phyloP scores from a whole-genome alignment of 2,888 invertebrate species.

The Notodonta ziczac region DNA sequence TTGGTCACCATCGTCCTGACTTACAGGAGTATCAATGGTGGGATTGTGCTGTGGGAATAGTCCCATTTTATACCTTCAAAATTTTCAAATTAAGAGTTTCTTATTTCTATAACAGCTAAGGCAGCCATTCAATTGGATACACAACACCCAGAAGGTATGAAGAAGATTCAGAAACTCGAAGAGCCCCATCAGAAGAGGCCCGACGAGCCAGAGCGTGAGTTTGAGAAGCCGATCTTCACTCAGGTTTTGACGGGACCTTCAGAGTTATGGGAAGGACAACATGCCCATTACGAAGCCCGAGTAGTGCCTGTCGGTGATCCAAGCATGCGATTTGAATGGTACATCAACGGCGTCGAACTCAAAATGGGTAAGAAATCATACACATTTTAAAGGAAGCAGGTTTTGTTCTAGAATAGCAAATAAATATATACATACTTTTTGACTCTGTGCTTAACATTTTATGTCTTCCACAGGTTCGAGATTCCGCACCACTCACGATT shows the following conservation, averaged over 20 bases:
- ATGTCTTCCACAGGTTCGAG: conserved; percentile 86
- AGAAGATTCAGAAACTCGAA: conserved; percentile 94
- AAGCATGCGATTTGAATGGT: conserved; percentile 97
- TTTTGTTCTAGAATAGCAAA: not conserved
- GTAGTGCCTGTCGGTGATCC: conserved; percentile 98
- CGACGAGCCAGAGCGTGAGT: conserved; percentile 91
- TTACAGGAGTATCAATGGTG: too few relatives aligned
- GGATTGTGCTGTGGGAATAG: too few relatives aligned
- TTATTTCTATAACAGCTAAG: conserved; percentile 83
- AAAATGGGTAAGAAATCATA: conserved; percentile 89
- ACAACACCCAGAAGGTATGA: conserved; percentile 97
- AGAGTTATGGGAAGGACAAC: conserved; percentile 95
- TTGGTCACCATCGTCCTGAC: too few relatives aligned
- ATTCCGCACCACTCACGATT: conserved; percentile 96
- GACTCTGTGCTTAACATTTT: not conserved
- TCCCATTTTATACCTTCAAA: too few relatives aligned
- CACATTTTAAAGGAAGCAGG: not conserved
- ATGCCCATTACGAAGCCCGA: conserved; percentile 95
- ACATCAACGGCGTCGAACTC: conserved; percentile 96
- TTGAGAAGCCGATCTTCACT: conserved; percentile 96
- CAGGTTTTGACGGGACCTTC: conserved; percentile 94
- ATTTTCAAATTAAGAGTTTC: not conserved
- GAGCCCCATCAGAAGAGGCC: conserved; percentile 88
- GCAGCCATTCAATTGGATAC: conserved; percentile 94
- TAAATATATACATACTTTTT: too few relatives aligned